These are phyloP conservation scores for Chrysopilus asiliformis DNA, from an alignment of 2,888 invertebrate species.

Conservation along the genomic window DNA sequence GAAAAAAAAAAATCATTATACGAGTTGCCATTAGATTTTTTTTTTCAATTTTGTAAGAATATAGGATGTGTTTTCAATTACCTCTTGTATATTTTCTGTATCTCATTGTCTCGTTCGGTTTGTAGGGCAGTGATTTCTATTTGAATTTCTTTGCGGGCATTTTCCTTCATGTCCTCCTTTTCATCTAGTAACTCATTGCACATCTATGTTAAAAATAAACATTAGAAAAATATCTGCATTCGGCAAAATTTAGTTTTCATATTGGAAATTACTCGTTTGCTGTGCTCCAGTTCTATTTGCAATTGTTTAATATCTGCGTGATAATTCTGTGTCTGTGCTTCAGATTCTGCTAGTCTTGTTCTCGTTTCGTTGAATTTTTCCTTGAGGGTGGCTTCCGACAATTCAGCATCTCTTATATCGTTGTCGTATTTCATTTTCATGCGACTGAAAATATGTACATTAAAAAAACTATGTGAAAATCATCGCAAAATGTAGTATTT, in stretches of 20 bases:
- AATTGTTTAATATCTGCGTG: constrained; percentile 50
- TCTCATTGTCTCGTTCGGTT: constrained; percentile 57
- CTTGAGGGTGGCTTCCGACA: constrained; percentile 50
- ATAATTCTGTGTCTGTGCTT: constrained; percentile 44
- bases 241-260: not conserved
- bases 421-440: constrained; percentile 63
- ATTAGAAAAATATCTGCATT: no score
- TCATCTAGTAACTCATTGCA: constrained; percentile 42
- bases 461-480: constrained; percentile 11
- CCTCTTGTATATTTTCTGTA: constrained; percentile 70
- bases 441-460: constrained; percentile 39
- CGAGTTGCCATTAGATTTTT: not conserved
- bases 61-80: constrained; percentile 34
- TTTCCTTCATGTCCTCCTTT: constrained; percentile 42
- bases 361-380: constrained; percentile 53
- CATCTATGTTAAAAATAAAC: constrained; percentile 27
- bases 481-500: no score
- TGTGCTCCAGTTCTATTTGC: constrained; percentile 49
- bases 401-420: constrained; percentile 53
- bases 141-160: constrained; percentile 49
- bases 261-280: constrained; percentile 52
- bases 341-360: constrained; percentile 48
- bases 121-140: constrained; percentile 47
- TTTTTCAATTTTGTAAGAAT: constrained; percentile 2
- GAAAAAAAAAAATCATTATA: constrained; percentile 4